Evolutionary conservation across 92 coral and sea anemone genomes (phyloP), one percentile per base, ranked within the genome.

Genomic region (Hydrozoanthus gracilis): DNA sequence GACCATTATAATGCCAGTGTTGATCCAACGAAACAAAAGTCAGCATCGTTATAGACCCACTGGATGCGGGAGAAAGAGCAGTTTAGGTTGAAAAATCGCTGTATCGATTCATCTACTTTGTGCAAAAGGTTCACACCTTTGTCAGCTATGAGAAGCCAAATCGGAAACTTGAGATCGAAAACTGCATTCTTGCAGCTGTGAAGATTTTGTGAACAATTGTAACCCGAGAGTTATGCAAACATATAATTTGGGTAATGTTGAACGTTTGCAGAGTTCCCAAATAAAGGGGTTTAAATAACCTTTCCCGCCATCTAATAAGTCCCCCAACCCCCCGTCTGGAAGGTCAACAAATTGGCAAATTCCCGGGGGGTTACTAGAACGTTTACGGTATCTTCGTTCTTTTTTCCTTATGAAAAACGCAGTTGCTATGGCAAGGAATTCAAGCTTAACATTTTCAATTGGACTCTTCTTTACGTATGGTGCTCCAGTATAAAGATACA

Each of bases 1-100:
- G 85, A 77, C 77, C 77, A 49, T 35, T 85, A 87, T 60, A 77
- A 87, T 72, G 64, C 89, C 20, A 87, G 89, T 77, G 89, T 65
- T 83, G 68, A 77, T 27, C 39, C 39, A 27, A 0, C 39, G 39
- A 27, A 16, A 76, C 71, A 52, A 44, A 56, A 52, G 77, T 52
- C 77, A 77, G 77, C 66, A 85, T 5, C 71, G 84, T 13, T 78
- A 87, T 77, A 82, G 85, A 87, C 51, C 84, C 7, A 72, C 39
- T 49, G 78, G 86, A 86, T 74, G 76, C 83, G 78, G 60, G 89
- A 86, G 82, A 86, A 86, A 82, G 83, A 86, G 39, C 39, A 27
- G 39, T 27, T 27, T 56, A 74, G 35, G 35, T 73, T 86, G 39
- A 27, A 84, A 84, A 84, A 71, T 48, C 82, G 51, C 8, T 71